Evolutionary conservation across 1,140 invertebrate genomes (phyloP).

Genomic region (Berghia stephanieae): DNA sequence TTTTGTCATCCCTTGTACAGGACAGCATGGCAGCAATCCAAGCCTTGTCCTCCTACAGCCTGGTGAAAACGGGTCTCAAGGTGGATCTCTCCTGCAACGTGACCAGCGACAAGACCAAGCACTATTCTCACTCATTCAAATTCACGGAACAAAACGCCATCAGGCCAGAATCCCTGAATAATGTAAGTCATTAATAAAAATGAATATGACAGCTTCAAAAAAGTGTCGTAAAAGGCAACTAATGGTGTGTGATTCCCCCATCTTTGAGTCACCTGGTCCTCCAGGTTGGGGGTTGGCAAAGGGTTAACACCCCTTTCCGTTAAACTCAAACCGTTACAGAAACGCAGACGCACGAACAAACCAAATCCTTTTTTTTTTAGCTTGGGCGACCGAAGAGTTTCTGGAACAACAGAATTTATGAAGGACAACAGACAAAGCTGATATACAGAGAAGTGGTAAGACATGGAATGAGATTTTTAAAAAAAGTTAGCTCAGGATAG

Average conservation of each 20-base stretch:
- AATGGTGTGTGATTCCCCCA: not conserved
- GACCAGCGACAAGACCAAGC: conserved; percentile 5
- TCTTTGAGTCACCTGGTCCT: not conserved
- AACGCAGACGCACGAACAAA: not conserved
- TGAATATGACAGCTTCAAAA: too few relatives aligned
- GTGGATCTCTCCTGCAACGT: conserved; percentile 34
- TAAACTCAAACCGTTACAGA: not conserved
- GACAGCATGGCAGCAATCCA: conserved; percentile 39
- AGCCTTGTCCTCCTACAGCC: conserved; percentile 31
- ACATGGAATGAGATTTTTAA: too few relatives aligned
- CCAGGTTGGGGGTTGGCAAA: not conserved
- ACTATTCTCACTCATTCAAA: conserved; percentile 32
- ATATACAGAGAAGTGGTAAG: too few relatives aligned
- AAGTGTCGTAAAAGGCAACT: too few relatives aligned
- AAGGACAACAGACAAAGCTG: too few relatives aligned
- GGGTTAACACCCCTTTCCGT: not conserved
- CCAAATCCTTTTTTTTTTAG: not conserved
- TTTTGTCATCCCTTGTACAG: not conserved
- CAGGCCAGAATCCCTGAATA: conserved; percentile 23
- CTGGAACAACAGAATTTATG: too few relatives aligned
- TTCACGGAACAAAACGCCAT: conserved; percentile 37
- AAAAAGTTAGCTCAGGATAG: too few relatives aligned
- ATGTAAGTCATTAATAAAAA: conserved; percentile 21
- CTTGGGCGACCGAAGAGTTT: too few relatives aligned
- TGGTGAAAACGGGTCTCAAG: not conserved